Evolutionary conservation across 2,113 vertebrate genomes (phyloP), one percentile per base, ranked within the genome.

Genomic region (Microcebus tavaratra): DNA sequence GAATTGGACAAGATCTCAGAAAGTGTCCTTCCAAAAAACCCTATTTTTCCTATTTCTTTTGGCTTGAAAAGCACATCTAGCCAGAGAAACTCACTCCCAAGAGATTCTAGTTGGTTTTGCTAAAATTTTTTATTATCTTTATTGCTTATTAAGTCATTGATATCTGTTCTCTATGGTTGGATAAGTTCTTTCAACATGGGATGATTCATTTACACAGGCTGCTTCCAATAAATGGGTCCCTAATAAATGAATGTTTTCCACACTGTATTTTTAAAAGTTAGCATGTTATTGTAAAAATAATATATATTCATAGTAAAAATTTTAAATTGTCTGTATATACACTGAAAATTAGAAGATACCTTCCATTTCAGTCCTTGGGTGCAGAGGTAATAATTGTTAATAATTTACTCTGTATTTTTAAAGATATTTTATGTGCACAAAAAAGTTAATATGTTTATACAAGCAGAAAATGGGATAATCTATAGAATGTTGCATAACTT

Each of bases 11-110:
- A 72, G 27, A 61, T 61, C 72, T 93, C 68, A 86, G 36, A 91
- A 95, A 73, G 3, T 63, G 15, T 59, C 34, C 39, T 79, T 57
- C 15, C 3, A 13, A 18, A 91, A 95, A 81, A 85, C 6, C 4
- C 17, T 15, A 45, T 34, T 18, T 82, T 31, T 9, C 63, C 8
- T 83, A 53, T 80, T 70, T 93, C 55, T 86, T 2, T 6, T 57
- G 68, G 48, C 36, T 39, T 94, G 65, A 95, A 95, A 95, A 96
- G 82, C 5, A 85, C 83, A 96, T 57, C n/a, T 39, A 57, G 27
- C 18, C 4, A 75, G 70, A 90, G 13, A 80, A 20, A 88, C 7
- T 61, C 18, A 73, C 18, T 83, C 27, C 21, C 31, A 75, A 70
- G 59, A 96, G 42, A 80, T 14, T 83, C 27, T 57, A 73, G n/a